These are phyloP conservation scores for Luffia ferchaultella DNA, from an alignment of 2,888 invertebrate genomes.

Conservation along the genomic window DNA sequence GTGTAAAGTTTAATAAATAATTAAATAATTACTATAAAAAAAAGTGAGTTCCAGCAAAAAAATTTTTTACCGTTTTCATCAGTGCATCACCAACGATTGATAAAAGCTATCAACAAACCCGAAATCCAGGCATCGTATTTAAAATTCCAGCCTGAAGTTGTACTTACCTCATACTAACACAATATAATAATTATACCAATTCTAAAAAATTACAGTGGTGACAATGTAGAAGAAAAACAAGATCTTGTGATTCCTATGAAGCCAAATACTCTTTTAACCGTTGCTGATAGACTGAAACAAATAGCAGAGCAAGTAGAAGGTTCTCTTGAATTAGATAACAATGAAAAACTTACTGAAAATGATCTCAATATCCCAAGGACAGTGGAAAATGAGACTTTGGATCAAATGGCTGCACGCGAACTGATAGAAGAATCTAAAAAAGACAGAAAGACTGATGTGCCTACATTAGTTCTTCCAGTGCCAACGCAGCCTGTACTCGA, in stretches of 20 bases:
- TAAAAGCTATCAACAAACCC: no score
- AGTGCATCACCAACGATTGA: no score
- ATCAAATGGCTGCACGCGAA: slow-evolving; percentile 79
- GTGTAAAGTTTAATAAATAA: neutral
- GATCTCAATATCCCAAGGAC: slow-evolving; percentile 44
- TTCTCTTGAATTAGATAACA: slow-evolving; percentile 50
- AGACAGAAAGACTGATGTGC: slow-evolving; percentile 32
- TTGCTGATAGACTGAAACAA: slow-evolving; percentile 45
- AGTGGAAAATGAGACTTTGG: slow-evolving; percentile 49
- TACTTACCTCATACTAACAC: no score
- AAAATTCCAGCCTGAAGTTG: no score
- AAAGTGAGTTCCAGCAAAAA: no score
- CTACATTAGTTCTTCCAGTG: slow-evolving; percentile 62
- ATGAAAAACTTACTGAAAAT: slow-evolving; percentile 29
- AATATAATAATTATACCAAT: no score
- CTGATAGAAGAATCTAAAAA: slow-evolving; percentile 68
- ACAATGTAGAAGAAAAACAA: slow-evolving; percentile 52
- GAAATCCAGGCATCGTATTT: no score
- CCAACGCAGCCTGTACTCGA: slow-evolving; percentile 59
- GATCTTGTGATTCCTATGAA: slow-evolving; percentile 75
- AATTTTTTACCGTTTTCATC: no score
- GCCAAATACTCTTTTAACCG: slow-evolving; percentile 59
- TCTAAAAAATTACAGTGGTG: slow-evolving; percentile 59
- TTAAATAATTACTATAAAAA: no score
- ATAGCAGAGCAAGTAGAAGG: slow-evolving; percentile 57